Base-by-base conservation (phyloP, 1,140 invertebrate genomes). In the Sesamia nonagrioides region DNA sequence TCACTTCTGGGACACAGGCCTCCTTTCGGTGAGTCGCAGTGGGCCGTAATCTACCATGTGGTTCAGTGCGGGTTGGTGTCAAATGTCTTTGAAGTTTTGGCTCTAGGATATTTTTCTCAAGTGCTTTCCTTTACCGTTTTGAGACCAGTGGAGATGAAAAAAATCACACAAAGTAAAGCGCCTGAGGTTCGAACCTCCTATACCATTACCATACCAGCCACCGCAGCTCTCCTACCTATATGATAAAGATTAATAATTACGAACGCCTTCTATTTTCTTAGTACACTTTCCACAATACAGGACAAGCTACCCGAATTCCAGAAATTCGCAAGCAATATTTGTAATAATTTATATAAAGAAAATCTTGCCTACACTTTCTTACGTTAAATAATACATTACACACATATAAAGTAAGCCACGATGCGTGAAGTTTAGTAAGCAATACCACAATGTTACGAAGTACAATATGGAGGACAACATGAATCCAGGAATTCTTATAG, bases 371-470 rank as follows among this genome's bases (percentile, higher is more conserved):
- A 63, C n/a, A 6, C 58, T 58, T 37, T 63, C 27, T 75, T 63
- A 61, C 56, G 37, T 75, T 50, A 58, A 58, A 58, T 58, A 58
- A 63, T 75, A 75, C 42, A 35, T 63, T 75, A 9, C 40, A 63
- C 18, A 63, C 33, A 42, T 27, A 27, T 1, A 1, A 63, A 27
- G 73, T 75, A 27, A 50, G 63, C 40, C 58, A 35, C 58, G 45
- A 63, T 54, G 13, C 56, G 58, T 42, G 45, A 50, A 75, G 54
- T 74, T 74, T 40, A 15, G 35, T 61, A 48, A 61, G 61, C 72
- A 74, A 72, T 50, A 42, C 17, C 50, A 50, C 11, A 69, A 9
- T 40, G 54, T 73, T 58, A 17, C 8, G 52, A 21, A 7, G 52
- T 52, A 17, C 48, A 52, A 8, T 35, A 52, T 69, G 45, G n/a